Evolutionary conservation across 2,113 vertebrate genomes (phyloP).

Genomic region (Heptranchias perlo): DNA sequence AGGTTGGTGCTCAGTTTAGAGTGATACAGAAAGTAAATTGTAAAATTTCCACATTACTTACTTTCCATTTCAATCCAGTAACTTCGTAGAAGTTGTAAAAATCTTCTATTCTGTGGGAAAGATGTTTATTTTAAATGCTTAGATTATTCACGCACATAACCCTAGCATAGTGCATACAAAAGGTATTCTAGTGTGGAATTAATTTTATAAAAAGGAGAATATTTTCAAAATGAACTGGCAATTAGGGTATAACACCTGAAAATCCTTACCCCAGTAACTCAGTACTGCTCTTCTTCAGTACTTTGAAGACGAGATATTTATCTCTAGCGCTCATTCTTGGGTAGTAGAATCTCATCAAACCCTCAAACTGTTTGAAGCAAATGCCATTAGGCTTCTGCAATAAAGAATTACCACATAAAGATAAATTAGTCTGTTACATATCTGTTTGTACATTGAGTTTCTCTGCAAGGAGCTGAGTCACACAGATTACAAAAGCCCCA

Average conservation of each 20-base stretch:
- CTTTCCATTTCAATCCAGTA: constrained; percentile 93
- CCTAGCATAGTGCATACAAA: neutral
- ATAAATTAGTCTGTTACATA: neutral
- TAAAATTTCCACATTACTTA: constrained; percentile 46
- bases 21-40: neutral
- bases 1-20: neutral
- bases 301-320: constrained; percentile 88
- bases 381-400: constrained; percentile 76
- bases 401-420: neutral
- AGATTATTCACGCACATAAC: neutral
- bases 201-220: neutral
- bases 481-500: neutral
- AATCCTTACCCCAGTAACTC: constrained; percentile 71
- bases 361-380: constrained; percentile 88
- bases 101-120: constrained; percentile 73
- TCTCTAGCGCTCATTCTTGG: constrained; percentile 82
- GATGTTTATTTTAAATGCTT: neutral
- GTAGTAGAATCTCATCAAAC: constrained; percentile 87
- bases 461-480: neutral
- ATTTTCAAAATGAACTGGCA: neutral
- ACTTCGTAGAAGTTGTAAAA: constrained; percentile 96
- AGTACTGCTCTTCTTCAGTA: constrained; percentile 73
- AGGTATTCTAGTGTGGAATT: neutral
- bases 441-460: neutral
- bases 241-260: neutral